Base-by-base conservation (phyloP, 2,113 vertebrate genomes). In the Alligator mississippiensis region DNA sequence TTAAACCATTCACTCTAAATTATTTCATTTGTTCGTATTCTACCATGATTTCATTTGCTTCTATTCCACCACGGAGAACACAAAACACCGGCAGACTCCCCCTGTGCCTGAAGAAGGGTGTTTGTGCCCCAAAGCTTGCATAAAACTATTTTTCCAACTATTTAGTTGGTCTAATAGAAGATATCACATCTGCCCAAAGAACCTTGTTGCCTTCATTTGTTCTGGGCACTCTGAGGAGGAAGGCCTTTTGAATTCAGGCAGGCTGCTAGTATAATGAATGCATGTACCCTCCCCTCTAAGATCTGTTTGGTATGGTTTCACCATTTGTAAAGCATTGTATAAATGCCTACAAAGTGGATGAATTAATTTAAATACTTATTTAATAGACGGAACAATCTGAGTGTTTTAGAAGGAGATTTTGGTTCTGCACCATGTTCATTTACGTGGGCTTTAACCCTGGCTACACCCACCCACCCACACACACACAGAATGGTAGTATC, bases 1-100 rank as follows among this genome's bases (percentile, higher is more conserved):
- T 90, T 86, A 96, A 97, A 92, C 60, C 68, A 85, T 74, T 96
- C 94, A 47, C 92, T 89, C 90, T 95, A 96, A 96, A 96, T 91
- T 92, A 96, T 96, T 97, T 90, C 94, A 97, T 94, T 95, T 92
- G 93, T 91, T 47, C 47, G 7, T 47, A 47, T 47, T 47, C 47
- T 47, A 47, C 47, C 47, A 47, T 47, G 47, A 47, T 47, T 47
- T 47, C 47, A 47, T 47, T 47, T 47, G 47, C 47, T 47, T 47
- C 47, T 47, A 38, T 47, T 47, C 47, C 47, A 47, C 47, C 47
- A 9, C 9, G 47, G 47, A 47, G 47, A 47, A 47, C 47, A 47
- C 8, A 47, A 47, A 47, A 47, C 47, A 47, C 47, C 47, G 9
- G 3, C 47, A 47, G 47, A 47, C 8, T 47, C 47, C 9, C 9